A percentile compares a stretch with the other conserved stretches of the same genome.
phyloP scores from a whole-genome alignment of 2,797 vertebrate genomes.

The Decapterus maruadsi region DNA sequence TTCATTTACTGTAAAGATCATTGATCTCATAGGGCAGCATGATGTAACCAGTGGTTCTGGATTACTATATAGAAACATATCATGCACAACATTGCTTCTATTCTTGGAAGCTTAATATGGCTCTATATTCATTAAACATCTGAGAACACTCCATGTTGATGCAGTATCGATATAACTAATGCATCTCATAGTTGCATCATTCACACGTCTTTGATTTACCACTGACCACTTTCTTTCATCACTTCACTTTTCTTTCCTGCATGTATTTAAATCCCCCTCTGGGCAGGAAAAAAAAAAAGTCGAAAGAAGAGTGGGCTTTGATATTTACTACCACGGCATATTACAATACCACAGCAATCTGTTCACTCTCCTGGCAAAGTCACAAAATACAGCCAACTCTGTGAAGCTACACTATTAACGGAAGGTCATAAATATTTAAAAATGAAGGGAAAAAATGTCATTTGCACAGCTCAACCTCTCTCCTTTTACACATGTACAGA shows the following conservation, averaged over 20 bases:
- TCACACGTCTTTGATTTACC: slow-evolving; percentile 40
- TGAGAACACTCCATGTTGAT: slow-evolving; percentile 5
- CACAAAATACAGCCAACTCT: slow-evolving; percentile 56
- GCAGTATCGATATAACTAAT: slow-evolving; percentile 11
- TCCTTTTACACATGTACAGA: slow-evolving; percentile 17
- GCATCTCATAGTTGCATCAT: slow-evolving; percentile 36
- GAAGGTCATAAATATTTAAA: slow-evolving; percentile 62
- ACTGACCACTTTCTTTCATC: slow-evolving; percentile 51
- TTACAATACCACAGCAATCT: slow-evolving; percentile 66
- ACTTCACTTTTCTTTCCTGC: slow-evolving; percentile 25
- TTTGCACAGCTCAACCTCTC: slow-evolving; percentile 28
- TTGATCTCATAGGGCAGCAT: not conserved
- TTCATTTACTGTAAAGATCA: not conserved
- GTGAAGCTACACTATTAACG: slow-evolving; percentile 63
- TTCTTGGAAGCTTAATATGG: slow-evolving; percentile 8
- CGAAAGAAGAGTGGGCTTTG: slow-evolving; percentile 35
- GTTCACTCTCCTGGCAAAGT: slow-evolving; percentile 58
- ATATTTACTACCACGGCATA: slow-evolving; percentile 65
- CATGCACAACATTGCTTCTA: not conserved
- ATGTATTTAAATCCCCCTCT: slow-evolving; percentile 31
- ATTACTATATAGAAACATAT: slow-evolving; percentile 2
- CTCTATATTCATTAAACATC: slow-evolving; percentile 11
- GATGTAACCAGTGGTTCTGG: slow-evolving; percentile 12
- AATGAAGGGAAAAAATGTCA: slow-evolving; percentile 20
- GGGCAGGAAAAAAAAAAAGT: slow-evolving; percentile 20